These are phyloP conservation scores for pig (Sus scrofa) DNA, from an alignment of 2,113 vertebrate species.

Conservation along the genomic window DNA sequence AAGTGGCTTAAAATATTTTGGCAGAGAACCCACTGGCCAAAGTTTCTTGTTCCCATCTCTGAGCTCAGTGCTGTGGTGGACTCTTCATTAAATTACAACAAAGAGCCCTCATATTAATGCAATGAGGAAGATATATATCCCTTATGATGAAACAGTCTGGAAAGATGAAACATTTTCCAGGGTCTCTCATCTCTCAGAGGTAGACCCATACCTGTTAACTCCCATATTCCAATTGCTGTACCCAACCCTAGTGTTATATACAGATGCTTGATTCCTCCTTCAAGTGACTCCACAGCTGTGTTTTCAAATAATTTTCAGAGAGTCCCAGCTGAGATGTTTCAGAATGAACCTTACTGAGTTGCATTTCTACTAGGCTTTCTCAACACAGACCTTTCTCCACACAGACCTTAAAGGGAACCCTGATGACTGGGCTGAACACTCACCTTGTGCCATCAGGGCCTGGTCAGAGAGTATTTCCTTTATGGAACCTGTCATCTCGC, in stretches of 20 bases:
- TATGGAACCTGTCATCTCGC: background rate
- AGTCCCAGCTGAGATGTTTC: background rate
- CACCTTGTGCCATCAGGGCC: background rate
- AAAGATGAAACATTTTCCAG: background rate
- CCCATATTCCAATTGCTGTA: background rate
- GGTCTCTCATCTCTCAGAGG: background rate
- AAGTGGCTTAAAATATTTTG: constrained; percentile 18
- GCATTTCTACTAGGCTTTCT: background rate
- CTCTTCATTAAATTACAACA: background rate
- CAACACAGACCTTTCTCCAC: background rate
- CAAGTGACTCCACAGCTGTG: background rate
- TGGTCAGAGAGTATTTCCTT: background rate
- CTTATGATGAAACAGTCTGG: background rate
- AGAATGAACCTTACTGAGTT: background rate
- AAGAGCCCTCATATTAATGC: background rate
- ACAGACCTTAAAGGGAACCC: background rate
- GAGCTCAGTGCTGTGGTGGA: background rate
- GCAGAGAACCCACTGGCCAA: background rate
- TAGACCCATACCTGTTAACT: background rate
- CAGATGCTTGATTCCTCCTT: background rate
- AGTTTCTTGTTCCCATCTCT: background rate
- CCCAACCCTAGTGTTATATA: background rate
- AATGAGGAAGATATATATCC: background rate
- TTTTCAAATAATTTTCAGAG: constrained; percentile 36
- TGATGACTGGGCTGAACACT: background rate